These are phyloP conservation scores for Protobothrops mucrosquamatus DNA, from an alignment of 2,113 vertebrate species.

Conservation along the genomic window DNA sequence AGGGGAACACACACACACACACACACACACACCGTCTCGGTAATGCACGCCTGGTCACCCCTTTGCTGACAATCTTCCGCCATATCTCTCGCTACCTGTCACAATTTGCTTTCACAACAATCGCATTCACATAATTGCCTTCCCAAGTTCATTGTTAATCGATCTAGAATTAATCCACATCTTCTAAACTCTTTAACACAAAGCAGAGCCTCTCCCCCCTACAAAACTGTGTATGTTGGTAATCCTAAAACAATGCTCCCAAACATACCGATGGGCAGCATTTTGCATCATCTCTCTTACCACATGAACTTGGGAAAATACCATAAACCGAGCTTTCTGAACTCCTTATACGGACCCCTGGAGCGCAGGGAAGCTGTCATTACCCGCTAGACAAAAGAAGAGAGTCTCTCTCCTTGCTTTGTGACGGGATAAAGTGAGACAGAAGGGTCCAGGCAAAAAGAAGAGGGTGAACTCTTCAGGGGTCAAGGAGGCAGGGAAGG, in stretches of 20 bases:
- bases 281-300: neutral
- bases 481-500: conserved; percentile 27
- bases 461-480: neutral
- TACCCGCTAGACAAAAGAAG: neutral
- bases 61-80: neutral
- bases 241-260: neutral
- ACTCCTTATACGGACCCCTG: neutral
- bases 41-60: neutral
- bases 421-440: conserved; percentile 3
- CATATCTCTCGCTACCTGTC: neutral
- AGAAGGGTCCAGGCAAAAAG: conserved; percentile 2
- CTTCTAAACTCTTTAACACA: neutral
- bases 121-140: neutral
- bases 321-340: neutral
- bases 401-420: neutral
- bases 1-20: too few relatives aligned
- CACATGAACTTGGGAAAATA: neutral
- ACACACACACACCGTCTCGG: neutral
- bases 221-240: neutral
- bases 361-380: neutral
- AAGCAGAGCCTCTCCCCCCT: neutral
- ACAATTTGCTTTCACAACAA: neutral
- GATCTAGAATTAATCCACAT: neutral
- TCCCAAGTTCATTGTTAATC: neutral
- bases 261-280: neutral